Base-by-base conservation (phyloP, 2,797 vertebrate species). In the Myotis daubentonii region DNA sequence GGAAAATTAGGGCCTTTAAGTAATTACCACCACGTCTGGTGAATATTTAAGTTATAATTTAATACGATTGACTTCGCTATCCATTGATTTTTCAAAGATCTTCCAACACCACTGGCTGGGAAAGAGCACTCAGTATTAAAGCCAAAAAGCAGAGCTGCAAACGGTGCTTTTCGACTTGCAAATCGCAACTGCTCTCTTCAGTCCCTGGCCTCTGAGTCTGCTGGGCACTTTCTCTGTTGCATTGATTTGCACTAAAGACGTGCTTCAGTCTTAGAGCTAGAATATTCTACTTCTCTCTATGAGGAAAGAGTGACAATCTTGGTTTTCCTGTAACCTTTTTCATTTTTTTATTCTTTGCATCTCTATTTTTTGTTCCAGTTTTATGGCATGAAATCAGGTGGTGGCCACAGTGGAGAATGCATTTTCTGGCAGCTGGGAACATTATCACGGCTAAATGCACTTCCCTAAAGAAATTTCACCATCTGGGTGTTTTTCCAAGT, bases 401-500 rank as follows among this genome's bases (percentile, higher is more conserved):
- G 88, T 70, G 90, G 92, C 81, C 87, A 91, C 81, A 92, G 53
- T 41, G 62, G 22, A 90, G 84, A 92, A 95, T 85, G 19, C 85
- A 86, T 89, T 93, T 95, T 93, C 94, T 65, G 75, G 87, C 94
- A 93, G 70, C 95, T 96, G 81, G 66, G 88, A 95, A 65, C 22
- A 17, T 82, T 90, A 79, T 91, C 41, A 57, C 80, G 25, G 75
- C 53, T 82, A 25, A 30, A 87, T 82, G 70, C 4, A 33, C 44
- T 94, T 93, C 79, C 74, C 81, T 76, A 65, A 85, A 95, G 87
- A 95, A 92, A 90, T 87, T 22, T 71, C 95, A 62, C 89, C 89
- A 93, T 94, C 91, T 96, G 96, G 75, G 47, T 94, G 68, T 95
- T 95, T 96, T 89, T 88, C 81, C 82, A 92, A 93, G 74, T 86